phyloP scores from a whole-genome alignment of 1,140 invertebrate species.

The Hetaerina americana region DNA sequence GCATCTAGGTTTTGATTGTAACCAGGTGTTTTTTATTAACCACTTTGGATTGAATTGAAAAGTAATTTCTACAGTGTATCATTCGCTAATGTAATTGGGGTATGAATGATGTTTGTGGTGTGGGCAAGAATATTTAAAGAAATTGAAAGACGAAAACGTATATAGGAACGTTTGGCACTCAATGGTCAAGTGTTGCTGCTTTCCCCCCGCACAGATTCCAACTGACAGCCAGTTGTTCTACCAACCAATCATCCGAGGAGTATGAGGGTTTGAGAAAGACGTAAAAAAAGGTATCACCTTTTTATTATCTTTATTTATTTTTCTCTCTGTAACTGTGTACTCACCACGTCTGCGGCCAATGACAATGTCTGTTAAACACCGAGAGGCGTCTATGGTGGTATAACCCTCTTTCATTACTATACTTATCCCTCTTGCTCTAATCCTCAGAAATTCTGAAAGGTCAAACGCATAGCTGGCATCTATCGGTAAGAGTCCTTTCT shows the following conservation, averaged over 20 bases:
- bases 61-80: not conserved
- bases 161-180: not conserved
- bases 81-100: not conserved
- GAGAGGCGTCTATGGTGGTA: not conserved
- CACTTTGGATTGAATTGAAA: not conserved
- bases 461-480: not conserved
- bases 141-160: not conserved
- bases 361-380: not conserved
- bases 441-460: not conserved
- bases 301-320: conserved; percentile 1
- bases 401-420: not conserved
- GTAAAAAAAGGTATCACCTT: not conserved
- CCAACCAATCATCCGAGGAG: not conserved
- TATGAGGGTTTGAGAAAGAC: not conserved
- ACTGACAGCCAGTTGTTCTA: not conserved
- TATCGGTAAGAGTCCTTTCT: not conserved
- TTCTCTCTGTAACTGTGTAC: not conserved
- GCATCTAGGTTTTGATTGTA: not conserved
- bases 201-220: not conserved
- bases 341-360: not conserved
- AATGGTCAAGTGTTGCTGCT: not conserved
- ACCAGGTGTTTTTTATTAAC: not conserved
- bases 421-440: not conserved
- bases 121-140: not conserved
- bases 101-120: not conserved